A percentile compares a stretch with the other conserved stretches of the same genome.
phyloP scores from a whole-genome alignment of 1,140 invertebrate genomes.

The Brachionus manjavacas region DNA sequence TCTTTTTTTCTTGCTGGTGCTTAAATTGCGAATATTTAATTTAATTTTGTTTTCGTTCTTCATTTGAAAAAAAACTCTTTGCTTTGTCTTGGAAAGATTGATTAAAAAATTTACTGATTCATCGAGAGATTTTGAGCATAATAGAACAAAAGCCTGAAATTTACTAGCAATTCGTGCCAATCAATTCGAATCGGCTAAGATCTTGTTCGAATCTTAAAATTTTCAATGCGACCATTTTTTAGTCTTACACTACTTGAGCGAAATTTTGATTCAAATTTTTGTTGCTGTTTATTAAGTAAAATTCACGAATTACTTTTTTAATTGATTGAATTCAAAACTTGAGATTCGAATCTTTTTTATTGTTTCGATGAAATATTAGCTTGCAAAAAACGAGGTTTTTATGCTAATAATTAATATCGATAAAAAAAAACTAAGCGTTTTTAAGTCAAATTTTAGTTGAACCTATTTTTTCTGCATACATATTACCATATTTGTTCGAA shows the following conservation, averaged over 20 bases:
- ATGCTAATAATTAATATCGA: background rate
- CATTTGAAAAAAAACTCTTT: background rate
- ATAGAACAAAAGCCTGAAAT: background rate
- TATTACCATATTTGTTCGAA: constrained; percentile 4
- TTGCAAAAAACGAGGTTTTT: background rate
- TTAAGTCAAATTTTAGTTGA: background rate
- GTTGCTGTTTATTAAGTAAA: no score
- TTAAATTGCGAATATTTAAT: background rate
- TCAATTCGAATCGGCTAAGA: background rate
- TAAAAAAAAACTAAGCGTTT: constrained; percentile 1
- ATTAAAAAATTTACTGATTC: background rate
- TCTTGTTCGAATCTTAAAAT: background rate
- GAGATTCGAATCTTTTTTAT: no score
- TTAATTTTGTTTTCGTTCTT: background rate
- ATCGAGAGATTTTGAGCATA: background rate
- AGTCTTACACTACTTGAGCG: background rate
- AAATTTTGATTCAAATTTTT: no score
- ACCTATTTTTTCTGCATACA: background rate
- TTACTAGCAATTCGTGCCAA: background rate
- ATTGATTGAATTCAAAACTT: no score
- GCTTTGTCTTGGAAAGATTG: background rate
- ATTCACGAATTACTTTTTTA: no score
- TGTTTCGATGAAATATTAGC: background rate
- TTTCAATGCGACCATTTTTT: background rate
- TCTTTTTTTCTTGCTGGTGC: background rate